These are phyloP conservation scores for Brachionus asplanchnoidis DNA, from an alignment of 1,140 invertebrate species.

Conservation along the genomic window DNA sequence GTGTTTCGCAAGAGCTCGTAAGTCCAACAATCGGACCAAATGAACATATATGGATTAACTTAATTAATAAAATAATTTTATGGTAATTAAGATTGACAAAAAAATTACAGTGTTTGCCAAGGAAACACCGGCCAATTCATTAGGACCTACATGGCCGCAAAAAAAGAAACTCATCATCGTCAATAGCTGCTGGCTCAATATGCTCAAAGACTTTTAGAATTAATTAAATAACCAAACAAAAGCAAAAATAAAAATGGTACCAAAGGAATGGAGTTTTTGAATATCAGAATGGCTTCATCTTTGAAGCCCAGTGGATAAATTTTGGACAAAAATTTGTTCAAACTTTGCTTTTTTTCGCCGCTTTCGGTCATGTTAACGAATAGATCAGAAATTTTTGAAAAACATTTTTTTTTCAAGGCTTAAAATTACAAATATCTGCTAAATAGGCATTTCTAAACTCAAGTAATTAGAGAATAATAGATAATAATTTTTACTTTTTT, in stretches of 20 bases:
- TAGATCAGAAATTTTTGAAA: not conserved
- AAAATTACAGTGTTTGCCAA: not conserved
- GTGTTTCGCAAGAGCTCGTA: not conserved
- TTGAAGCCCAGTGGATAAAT: slow-evolving; percentile 7
- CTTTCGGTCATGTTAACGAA: not conserved
- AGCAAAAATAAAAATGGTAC: not conserved
- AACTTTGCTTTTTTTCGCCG: not conserved
- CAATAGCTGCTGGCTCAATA: not conserved
- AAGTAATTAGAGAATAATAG: not conserved
- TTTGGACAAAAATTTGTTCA: not conserved
- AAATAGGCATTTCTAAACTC: not conserved
- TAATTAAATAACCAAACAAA: too few relatives aligned
- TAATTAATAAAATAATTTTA: not conserved
- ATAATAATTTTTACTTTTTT: not conserved
- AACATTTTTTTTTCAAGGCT: not conserved
- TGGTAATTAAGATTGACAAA: not conserved
- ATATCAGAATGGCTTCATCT: not conserved
- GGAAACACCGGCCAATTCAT: slow-evolving; percentile 1
- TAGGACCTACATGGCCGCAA: slow-evolving; percentile 3
- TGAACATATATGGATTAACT: not conserved
- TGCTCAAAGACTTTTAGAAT: not conserved
- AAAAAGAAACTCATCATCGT: slow-evolving; percentile 29
- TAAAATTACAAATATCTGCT: not conserved
- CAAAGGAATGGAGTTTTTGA: not conserved
- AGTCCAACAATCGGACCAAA: slow-evolving; percentile 12